These are phyloP conservation scores for Megaptera novaeangliae DNA, from an alignment of 2,113 vertebrate species.

Conservation along the genomic window DNA sequence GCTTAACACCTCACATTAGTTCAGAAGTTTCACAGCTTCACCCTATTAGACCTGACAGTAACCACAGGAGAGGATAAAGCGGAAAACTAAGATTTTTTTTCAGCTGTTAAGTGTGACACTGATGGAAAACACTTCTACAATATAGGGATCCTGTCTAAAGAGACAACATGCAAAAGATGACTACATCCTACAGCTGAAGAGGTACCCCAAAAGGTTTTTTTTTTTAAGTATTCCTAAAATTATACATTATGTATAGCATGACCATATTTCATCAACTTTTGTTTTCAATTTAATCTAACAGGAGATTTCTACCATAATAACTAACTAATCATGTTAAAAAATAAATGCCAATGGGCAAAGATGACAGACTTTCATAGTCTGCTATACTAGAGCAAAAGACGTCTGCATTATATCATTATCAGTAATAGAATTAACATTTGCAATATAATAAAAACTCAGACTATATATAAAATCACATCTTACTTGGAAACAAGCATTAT, in stretches of 20 bases:
- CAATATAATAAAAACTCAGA: background rate
- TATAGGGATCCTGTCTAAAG: background rate
- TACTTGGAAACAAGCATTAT: background rate
- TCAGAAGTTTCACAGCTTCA: background rate
- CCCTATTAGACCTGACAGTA: background rate
- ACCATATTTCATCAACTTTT: background rate
- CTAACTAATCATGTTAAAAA: background rate
- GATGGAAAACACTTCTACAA: background rate
- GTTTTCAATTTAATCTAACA: background rate
- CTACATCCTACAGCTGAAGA: background rate
- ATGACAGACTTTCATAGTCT: background rate
- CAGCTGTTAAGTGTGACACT: background rate
- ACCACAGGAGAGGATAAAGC: background rate
- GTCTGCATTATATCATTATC: background rate
- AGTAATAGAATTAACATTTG: background rate
- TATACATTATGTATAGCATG: background rate
- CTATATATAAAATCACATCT: background rate
- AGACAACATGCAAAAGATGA: background rate
- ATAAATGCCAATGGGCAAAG: constrained; percentile 1
- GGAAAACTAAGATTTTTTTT: background rate
- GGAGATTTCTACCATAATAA: background rate
- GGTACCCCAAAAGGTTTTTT: background rate
- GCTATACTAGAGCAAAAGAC: background rate
- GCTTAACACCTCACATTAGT: background rate
- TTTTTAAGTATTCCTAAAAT: background rate